Evolutionary conservation across 2,113 vertebrate species (phyloP), one percentile per base, ranked within the genome.

Genomic region (Formicarius rufipectus): DNA sequence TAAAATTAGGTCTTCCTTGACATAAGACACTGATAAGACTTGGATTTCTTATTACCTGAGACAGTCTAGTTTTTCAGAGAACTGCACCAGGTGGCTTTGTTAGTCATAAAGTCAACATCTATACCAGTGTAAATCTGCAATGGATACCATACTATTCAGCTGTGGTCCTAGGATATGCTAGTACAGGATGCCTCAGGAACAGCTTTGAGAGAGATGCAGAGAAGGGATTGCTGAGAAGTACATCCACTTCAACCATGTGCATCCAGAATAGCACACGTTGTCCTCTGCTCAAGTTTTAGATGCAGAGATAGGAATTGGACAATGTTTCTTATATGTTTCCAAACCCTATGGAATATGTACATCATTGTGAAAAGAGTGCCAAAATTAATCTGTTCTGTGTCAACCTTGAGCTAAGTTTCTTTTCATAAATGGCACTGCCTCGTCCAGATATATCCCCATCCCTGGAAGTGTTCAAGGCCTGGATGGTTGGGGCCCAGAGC

Each of bases 181-280:
- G 16, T 22, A 28, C 8, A 72, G 37, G 56, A 2, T 33, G 17
- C 8, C 9, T 50, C 56, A 68, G 39, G 12, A 83, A 35, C 5
- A 72, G 11, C 14, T 89, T 44, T 62, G 44, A 56, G 31, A 63
- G 40, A 35, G 16, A 67, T 6, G 31, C 27, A 64, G 12, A 63
- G 55, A 74, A 55, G 31, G 15, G 9, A 23, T 60, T 73, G 3
- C 24, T 2, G 3, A 60, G 40, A 64, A 64, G 12, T 9, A 56
- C 9, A 37, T 31, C 23, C 59, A 66, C 4, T 3, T 77, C 62
- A 69, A 39, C 0, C 0, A 13, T 5, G 4, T 21, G 4, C 22
- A 16, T 49, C 35, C n/a, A 49, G 53, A 55, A 42, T 31, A 52
- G 9, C 1, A 45, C 30, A 50, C 20, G 33, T 76, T 40, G 18